Evolutionary conservation across 1,140 invertebrate species (phyloP).

Genomic region (Coenobita brevimanus): DNA sequence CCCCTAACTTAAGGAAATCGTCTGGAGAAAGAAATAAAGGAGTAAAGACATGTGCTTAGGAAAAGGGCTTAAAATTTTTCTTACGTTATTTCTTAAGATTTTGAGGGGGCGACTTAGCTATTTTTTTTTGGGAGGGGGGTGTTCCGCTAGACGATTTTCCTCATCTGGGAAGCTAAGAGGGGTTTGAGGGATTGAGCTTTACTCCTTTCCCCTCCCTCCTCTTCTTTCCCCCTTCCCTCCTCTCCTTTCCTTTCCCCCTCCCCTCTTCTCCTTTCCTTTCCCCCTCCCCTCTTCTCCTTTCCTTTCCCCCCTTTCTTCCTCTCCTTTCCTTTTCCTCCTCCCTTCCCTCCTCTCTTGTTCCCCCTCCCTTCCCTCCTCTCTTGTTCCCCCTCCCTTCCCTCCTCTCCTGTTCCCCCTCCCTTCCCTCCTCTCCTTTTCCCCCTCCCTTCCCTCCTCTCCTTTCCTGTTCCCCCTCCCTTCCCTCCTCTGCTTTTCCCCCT

Average conservation of each 20-base stretch:
- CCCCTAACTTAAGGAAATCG: no score
- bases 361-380: not conserved
- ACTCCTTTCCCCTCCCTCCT: no score
- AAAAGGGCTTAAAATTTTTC: no score
- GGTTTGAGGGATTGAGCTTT: no score
- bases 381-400: not conserved
- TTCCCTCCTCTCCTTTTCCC: not conserved
- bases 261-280: not conserved
- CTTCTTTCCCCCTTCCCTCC: not conserved
- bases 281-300: slow-evolving; percentile 11
- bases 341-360: not conserved
- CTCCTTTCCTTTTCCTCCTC: not conserved
- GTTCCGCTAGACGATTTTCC: no score
- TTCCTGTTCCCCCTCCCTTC: not conserved
- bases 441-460: not conserved
- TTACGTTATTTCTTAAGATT: no score
- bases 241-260: slow-evolving; percentile 13
- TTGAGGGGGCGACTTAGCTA: no score
- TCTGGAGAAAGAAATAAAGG: no score
- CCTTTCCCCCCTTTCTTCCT: not conserved
- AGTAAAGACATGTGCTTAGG: no score
- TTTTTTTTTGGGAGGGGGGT: no score
- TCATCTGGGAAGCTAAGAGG: no score
- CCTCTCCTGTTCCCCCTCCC: not conserved
- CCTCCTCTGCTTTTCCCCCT: not conserved